phyloP scores from a whole-genome alignment of 1,140 invertebrate species.

The Caenorhabditis latens region DNA sequence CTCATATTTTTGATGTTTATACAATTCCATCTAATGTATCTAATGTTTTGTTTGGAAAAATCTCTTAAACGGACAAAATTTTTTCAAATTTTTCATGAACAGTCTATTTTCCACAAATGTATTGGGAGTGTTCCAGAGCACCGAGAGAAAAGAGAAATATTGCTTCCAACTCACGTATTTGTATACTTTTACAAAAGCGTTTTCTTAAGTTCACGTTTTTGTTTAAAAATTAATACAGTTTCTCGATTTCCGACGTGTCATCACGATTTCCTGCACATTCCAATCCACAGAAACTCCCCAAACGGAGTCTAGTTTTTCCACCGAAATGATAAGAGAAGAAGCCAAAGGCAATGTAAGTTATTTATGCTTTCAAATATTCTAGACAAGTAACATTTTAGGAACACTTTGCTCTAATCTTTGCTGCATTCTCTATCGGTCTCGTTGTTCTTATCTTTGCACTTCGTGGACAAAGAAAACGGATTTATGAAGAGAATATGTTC shows the following conservation, averaged over 20 bases:
- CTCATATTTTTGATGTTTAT: slow-evolving; percentile 48
- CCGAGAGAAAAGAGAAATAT: too few relatives aligned
- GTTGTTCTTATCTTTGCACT: slow-evolving; percentile 32
- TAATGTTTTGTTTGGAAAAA: slow-evolving; percentile 12
- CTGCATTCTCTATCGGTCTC: slow-evolving; percentile 1
- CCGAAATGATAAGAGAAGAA: not conserved
- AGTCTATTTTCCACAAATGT: too few relatives aligned
- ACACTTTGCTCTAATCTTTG: slow-evolving; percentile 31
- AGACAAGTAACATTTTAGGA: not conserved
- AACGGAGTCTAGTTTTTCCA: not conserved
- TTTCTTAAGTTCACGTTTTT: too few relatives aligned
- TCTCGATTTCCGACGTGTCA: too few relatives aligned
- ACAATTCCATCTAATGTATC: not conserved
- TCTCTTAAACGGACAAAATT: not conserved
- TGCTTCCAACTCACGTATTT: too few relatives aligned
- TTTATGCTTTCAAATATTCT: not conserved
- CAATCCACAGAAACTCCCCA: not conserved
- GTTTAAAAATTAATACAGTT: too few relatives aligned
- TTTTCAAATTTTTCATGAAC: not conserved
- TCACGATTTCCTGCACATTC: too few relatives aligned
- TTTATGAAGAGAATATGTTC: slow-evolving; percentile 33
- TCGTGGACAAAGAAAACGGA: slow-evolving; percentile 23
- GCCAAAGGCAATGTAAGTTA: not conserved
- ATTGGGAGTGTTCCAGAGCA: too few relatives aligned
- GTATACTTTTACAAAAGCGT: too few relatives aligned